These are phyloP conservation scores for Eilema griseolum DNA, from an alignment of 2,888 invertebrate genomes.

Conservation along the genomic window DNA sequence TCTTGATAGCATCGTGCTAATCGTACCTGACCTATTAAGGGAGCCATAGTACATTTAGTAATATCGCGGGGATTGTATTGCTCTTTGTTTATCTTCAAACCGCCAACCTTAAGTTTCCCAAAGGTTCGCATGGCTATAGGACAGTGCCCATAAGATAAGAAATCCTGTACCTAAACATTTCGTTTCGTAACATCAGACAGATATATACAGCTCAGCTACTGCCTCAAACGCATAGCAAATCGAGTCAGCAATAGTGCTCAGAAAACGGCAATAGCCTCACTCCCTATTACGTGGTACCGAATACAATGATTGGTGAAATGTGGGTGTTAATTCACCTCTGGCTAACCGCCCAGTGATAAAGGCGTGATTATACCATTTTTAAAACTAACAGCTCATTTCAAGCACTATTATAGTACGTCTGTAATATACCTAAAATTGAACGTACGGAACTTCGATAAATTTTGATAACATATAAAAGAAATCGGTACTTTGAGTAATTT, in stretches of 20 bases:
- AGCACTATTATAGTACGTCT: background rate
- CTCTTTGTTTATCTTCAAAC: no score
- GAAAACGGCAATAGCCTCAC: no score
- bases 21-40: background rate
- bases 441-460: background rate
- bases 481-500: slow-evolving; percentile 26
- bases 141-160: background rate
- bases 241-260: no score
- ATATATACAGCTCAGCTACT: no score
- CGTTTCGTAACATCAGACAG: no score
- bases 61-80: background rate
- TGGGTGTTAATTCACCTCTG: no score
- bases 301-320: no score
- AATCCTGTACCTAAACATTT: no score
- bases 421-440: background rate
- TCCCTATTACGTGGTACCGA: no score
- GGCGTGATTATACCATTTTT: no score
- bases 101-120: background rate
- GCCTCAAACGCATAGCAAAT: no score
- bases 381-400: background rate
- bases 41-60: background rate
- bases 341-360: no score
- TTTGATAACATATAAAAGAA: slow-evolving; percentile 20
- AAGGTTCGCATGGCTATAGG: background rate
- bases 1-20: background rate